phyloP scores from a whole-genome alignment of 1,140 invertebrate species.

The Drosophila insularis region DNA sequence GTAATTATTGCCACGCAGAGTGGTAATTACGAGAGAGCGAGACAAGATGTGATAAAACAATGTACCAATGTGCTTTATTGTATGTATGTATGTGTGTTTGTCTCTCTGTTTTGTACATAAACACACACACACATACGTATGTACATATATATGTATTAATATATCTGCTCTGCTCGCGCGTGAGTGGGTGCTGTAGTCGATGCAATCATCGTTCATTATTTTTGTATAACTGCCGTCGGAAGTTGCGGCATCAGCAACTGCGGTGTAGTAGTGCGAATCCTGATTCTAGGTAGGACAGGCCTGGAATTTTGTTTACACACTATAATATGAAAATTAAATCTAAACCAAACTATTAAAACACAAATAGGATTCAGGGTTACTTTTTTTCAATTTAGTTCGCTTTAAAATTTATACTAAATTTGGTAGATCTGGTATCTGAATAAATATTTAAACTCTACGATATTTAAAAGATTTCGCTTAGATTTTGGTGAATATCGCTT shows the following conservation, averaged over 20 bases:
- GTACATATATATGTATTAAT: background rate
- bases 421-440: no score
- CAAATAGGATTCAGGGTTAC: no score
- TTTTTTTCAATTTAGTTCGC: no score
- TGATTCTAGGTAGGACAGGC: background rate
- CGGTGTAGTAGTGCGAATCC: background rate
- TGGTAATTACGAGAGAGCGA: constrained; percentile 71
- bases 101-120: constrained; percentile 15
- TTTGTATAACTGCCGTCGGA: constrained; percentile 38
- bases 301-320: background rate
- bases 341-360: background rate
- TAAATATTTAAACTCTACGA: background rate
- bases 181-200: constrained; percentile 58
- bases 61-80: constrained; percentile 54
- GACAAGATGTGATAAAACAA: constrained; percentile 68
- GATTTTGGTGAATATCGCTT: background rate
- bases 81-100: constrained; percentile 25
- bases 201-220: constrained; percentile 67
- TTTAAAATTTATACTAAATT: no score
- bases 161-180: constrained; percentile 23
- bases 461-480: background rate
- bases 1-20: constrained; percentile 74
- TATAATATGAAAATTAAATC: background rate
- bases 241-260: constrained; percentile 21
- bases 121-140: background rate